Base-by-base conservation (phyloP, 2,113 vertebrate species). In the Pangasianodon hypophthalmus region DNA sequence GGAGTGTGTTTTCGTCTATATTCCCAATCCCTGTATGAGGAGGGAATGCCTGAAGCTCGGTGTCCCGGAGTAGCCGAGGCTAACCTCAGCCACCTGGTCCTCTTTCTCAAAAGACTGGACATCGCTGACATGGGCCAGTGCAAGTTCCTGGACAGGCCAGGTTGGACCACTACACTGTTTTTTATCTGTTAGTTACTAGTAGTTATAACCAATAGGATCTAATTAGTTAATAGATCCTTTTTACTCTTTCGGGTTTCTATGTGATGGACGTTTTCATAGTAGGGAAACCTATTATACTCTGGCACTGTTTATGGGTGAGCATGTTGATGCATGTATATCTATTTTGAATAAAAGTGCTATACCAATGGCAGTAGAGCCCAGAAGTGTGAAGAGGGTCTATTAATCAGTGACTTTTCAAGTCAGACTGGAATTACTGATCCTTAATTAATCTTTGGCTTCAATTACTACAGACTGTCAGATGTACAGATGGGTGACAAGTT, bases 1-100 rank as follows among this genome's bases (percentile, higher is more conserved):
- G 98, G 98, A 3, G 94, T 96, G 87, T 98, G 97, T 89, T 90
- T 99, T 67, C 96, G 98, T 91, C 96, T 99, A 16, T 99, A 99
- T 90, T 94, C 97, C 0, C 95, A 96, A 92, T 94, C 95, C 24
- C 92, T 96, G 86, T 95, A 96, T 0, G 97, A 97, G 54, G 93
- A 95, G n/a, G 95, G 92, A 62, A 96, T 98, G 95, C 93, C 91
- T 0, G 90, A 88, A 24, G 85, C 92, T 41, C 95, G 96, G 0
- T 91, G 94, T 0, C 96, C 98, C 0, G 96, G 96, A 0, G 96
- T 99, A 41, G 92, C 95, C 0, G 97, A 99, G 93, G 97, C 97
- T 84, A 97, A 98, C 93, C 96, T 99, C 89, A 98, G 96, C 89
- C 94, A 96, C 26, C 93, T 97, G 7, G 95, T 98, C 6, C 94